Base-by-base conservation (phyloP, 2,888 invertebrate species). In the Drosophila greeni region DNA sequence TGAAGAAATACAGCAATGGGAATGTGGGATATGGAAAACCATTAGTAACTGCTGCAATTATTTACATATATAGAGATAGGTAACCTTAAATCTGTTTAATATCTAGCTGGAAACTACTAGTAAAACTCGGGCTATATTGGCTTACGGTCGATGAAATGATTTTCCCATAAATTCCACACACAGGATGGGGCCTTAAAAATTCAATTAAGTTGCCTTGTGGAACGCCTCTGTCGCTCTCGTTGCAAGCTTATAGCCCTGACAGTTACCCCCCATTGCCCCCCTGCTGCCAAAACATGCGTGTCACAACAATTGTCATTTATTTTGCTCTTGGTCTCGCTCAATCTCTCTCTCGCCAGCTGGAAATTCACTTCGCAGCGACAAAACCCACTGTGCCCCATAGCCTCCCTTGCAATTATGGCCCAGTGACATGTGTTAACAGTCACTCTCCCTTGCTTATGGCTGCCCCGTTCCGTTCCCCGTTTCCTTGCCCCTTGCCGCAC, bases 221-320 rank as follows among this genome's bases (percentile, higher is more conserved):
- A 23, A 5, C 0, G 24, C 20, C 16, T 9, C n/a, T 14, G 36
- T 36, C 18, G 16, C 33, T 24, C 31, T n/a, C 11, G 40, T n/a
- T 24, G 18, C 12, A 18, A 9, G 18, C 39, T 36, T 42, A 26
- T 36, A 43, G 14, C 18, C 12, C 7, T 58, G 34, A 23, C 40
- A 11, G 23, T 23, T 34, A 42, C 16, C 42, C 9, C 42, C 24
- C n/a, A 5, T 18, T 18, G 18, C 8, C 26, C n/a, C 55, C 12
- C 45, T 24, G 53, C 40, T 29, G 53, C 45, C 64, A 47, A 42
- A 47, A 64, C 75, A 76, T 49, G 67, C 70, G 72, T 79, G 74
- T 82, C 82, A 79, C 77, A 82, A 79, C 79, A 80, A 79, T 80
- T 80, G 80, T 76, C 82, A 82, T 82, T 74, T 74, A 67, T 76